Evolutionary conservation across 2,888 invertebrate genomes (phyloP), one percentile per base, ranked within the genome.

Genomic region (Dimorphilus gyrociliatus): DNA sequence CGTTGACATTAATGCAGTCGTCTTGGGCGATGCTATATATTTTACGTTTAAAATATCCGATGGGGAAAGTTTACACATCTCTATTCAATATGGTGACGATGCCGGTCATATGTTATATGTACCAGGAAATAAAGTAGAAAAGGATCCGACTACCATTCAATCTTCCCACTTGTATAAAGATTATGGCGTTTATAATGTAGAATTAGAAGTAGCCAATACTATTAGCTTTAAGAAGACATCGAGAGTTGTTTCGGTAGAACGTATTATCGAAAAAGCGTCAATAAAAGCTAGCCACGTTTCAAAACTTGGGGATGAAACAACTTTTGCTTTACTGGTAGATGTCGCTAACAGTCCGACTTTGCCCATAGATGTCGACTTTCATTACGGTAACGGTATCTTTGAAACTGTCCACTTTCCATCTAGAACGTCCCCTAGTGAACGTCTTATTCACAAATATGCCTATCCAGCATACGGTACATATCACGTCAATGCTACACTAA

Each of bases 391-490:
- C 32, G 53, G 53, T 1, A 37, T 30, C 16, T 33, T 7, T 3
- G 29, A 33, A 16, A 33, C 40, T 4, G 43, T 47, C 2, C 40
- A 21, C n/a, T 33, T 44, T 3, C 38, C 34, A 3, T 12, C 30
- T 3, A n/a, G n/a, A n/a, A n/a, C n/a, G n/a, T n/a, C n/a, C n/a
- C n/a, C n/a, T n/a, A n/a, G n/a, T n/a, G n/a, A n/a, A n/a, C n/a
- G n/a, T n/a, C 44, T 47, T 27, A 25, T 25, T 1, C 41, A 50
- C 30, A 27, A 35, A 13, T 45, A 55, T 31, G 35, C 30, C 1
- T 59, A 55, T 30, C 34, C 35, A 1, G 39, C 47, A 19, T 59
- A 55, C 49, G 59, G 59, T 4, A 48, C 47, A 12, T 59, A 56
- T 37, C 37, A 33, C 10, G 46, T 55, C 3, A 38, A 41, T 16